Conservation (phyloP, 2,888 invertebrate species). For the Leptarthrus brevirostris region DNA sequence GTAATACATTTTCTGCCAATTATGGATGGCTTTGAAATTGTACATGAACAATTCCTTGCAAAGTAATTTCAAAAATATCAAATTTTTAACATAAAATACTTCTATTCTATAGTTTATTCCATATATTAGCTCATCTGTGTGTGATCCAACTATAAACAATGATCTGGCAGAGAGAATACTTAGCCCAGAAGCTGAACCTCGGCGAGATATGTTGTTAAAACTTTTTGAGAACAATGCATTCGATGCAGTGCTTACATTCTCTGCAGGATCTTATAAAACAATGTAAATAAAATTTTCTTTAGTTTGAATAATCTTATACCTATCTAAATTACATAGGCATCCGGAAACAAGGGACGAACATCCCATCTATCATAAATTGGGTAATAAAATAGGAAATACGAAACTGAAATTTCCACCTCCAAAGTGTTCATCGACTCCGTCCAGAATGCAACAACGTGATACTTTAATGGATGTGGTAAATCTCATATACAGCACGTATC, state of each 20-base stretch:
- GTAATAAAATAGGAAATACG: constrained; percentile 61
- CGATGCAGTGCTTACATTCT: constrained; percentile 78
- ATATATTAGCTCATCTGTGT: constrained; percentile 60
- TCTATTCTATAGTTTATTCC: too few species aligned
- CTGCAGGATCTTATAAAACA: constrained; percentile 79
- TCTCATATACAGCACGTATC: constrained; percentile 73
- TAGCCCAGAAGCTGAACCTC: constrained; percentile 60
- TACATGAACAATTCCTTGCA: constrained; percentile 59
- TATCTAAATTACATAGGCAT: constrained; percentile 56
- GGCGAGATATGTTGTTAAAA: constrained; percentile 70
- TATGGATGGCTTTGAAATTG: constrained; percentile 60
- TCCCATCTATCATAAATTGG: constrained; percentile 61
- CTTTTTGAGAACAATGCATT: constrained; percentile 76
- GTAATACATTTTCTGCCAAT: constrained; percentile 84
- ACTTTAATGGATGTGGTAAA: constrained; percentile 70
- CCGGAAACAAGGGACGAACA: constrained; percentile 58
- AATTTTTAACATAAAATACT: neutral
- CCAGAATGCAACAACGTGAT: constrained; percentile 58
- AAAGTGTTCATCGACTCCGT: constrained; percentile 59
- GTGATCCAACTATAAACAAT: constrained; percentile 63
- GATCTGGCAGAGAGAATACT: constrained; percentile 78
- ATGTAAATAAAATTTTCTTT: constrained; percentile 63
- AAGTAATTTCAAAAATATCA: constrained; percentile 59
- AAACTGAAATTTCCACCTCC: constrained; percentile 61
- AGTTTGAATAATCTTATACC: too few species aligned